A percentile compares a stretch with the other conserved stretches of the same genome.
These are phyloP conservation scores for Alosa alosa DNA, from an alignment of 2,113 vertebrate genomes.

Conservation along the genomic window DNA sequence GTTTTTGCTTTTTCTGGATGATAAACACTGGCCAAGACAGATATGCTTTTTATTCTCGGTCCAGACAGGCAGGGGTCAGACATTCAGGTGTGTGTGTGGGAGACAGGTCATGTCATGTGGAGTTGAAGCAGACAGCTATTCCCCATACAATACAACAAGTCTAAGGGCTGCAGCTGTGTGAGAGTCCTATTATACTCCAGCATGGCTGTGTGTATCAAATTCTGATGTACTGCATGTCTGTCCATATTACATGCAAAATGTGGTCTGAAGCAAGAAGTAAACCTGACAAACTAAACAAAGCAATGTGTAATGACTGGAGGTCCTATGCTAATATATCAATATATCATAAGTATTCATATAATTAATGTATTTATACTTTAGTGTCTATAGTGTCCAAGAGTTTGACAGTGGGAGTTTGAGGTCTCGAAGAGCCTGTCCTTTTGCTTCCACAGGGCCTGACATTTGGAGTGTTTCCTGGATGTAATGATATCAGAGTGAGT, in stretches of 20 bases:
- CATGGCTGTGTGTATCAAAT: too few relatives aligned
- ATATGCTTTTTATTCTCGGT: not conserved
- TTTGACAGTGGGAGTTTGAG: not conserved
- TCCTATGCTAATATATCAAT: not conserved
- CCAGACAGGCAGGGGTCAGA: not conserved
- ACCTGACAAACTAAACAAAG: not conserved
- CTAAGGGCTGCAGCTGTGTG: not conserved
- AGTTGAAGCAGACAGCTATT: not conserved
- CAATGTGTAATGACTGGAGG: not conserved
- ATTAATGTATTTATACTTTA: not conserved
- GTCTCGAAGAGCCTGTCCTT: slow-evolving; percentile 30
- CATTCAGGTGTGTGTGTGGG: not conserved
- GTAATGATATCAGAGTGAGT: slow-evolving; percentile 55
- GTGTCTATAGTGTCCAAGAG: not conserved
- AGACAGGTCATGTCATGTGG: not conserved
- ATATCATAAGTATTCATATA: not conserved
- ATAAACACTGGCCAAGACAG: not conserved
- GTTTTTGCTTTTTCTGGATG: not conserved
- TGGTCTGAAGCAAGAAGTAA: not conserved
- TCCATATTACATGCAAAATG: not conserved
- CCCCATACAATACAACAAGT: not conserved
- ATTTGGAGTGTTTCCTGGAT: slow-evolving; percentile 54
- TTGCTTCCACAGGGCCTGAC: slow-evolving; percentile 45
- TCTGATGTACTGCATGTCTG: too few relatives aligned
- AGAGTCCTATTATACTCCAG: too few relatives aligned